phyloP scores from a whole-genome alignment of 2,113 vertebrate species.

The Dryoscopus gambensis region DNA sequence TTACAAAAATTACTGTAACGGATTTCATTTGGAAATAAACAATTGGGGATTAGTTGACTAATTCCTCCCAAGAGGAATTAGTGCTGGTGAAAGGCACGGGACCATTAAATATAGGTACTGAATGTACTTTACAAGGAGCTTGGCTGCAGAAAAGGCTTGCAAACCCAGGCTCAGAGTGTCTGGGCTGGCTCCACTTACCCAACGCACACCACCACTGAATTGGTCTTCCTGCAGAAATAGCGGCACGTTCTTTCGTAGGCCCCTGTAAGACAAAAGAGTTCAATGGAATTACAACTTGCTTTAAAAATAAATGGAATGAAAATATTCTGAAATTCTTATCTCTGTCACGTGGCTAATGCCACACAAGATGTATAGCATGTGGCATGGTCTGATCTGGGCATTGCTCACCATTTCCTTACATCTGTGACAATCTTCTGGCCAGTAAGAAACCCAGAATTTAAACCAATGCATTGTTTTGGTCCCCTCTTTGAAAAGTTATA shows the following conservation, averaged over 20 bases:
- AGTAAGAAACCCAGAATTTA: background rate
- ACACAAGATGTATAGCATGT: background rate
- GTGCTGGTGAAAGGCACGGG: background rate
- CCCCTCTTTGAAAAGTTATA: background rate
- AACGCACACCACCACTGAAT: slow-evolving; percentile 45
- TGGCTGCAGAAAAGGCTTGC: background rate
- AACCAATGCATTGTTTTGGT: background rate
- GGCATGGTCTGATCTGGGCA: background rate
- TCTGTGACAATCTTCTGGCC: background rate
- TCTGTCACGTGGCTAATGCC: background rate
- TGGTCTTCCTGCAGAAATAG: background rate
- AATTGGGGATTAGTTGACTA: background rate
- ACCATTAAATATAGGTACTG: background rate
- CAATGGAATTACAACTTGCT: background rate
- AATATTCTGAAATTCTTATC: background rate
- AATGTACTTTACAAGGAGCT: background rate
- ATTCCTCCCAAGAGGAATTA: background rate
- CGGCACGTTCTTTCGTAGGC: background rate
- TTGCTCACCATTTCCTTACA: background rate
- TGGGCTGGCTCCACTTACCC: slow-evolving; percentile 14
- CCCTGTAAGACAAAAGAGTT: background rate
- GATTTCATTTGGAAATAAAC: background rate
- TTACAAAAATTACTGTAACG: background rate
- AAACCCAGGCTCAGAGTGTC: background rate
- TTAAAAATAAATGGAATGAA: background rate